Percentiles rank a stretch among this genome's conserved stretches.
Conservation (phyloP, 2,113 vertebrate species). For the Nothocercus julius region DNA sequence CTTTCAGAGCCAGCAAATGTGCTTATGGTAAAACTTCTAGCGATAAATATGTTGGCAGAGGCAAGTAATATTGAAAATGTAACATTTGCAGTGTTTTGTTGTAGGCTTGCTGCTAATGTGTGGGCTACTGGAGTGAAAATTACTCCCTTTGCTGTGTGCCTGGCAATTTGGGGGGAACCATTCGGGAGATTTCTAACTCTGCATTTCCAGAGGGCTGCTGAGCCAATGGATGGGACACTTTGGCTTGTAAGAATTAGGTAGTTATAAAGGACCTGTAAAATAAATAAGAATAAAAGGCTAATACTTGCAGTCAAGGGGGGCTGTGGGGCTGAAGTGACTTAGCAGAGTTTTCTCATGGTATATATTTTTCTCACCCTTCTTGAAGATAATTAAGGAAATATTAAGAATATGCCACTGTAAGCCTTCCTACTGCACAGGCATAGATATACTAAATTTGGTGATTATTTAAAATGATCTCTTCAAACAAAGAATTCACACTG, state of each 20-base stretch:
- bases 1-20: not conserved
- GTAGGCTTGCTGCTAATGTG: fast-evolving
- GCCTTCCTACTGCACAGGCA: not conserved
- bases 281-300: not conserved
- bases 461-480: not conserved
- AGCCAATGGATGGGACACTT: not conserved
- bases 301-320: not conserved
- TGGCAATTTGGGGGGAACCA: too few species aligned
- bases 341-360: not conserved
- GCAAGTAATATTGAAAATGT: not conserved
- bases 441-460: not conserved
- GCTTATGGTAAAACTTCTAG: not conserved
- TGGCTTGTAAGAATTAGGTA: not conserved
- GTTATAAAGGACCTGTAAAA: not conserved
- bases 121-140: not conserved
- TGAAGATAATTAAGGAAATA: not conserved
- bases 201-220: not conserved
- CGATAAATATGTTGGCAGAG: not conserved
- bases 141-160: not conserved
- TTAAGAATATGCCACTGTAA: not conserved
- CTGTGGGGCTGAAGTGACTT: not conserved
- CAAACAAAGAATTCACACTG: not conserved
- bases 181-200: not conserved
- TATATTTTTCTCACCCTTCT: not conserved
- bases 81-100: not conserved